Evolutionary conservation across 2,113 vertebrate species (phyloP), one percentile per base, ranked within the genome.

Genomic region (Elanus axillaris): DNA sequence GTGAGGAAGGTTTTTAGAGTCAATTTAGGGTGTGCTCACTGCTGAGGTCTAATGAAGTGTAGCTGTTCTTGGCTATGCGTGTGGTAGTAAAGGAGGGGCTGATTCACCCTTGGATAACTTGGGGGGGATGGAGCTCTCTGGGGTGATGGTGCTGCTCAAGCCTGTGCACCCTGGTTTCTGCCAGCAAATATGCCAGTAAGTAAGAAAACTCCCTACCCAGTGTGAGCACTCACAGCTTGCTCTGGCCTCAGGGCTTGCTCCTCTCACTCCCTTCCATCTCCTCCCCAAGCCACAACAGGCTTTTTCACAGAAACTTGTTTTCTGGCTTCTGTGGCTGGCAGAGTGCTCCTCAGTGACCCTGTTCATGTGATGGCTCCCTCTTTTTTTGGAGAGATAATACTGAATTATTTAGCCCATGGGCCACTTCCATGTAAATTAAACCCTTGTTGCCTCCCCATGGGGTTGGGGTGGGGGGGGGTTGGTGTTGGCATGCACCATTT

Each of bases 381-480:
- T 84, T 40, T 68, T 78, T 67, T 73, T 47, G 2, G 9, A 58
- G 21, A 19, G 13, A 7, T 58, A 45, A 62, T 26, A 42, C 23
- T 5, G 10, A 47, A 53, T 56, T 86, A 8, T 34, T 73, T 27
- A 91, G 23, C 40, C 75, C 10, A 20, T 16, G 34, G 42, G 34
- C 22, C 47, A 81, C 5, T 74, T 74, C 55, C 45, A 45, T n/a
- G 32, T 45, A 42, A 66, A 42, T 58, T 36, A 85, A 91, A 81
- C 42, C 11, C 29, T 45, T 47, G 4, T 45, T 86, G 68, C 60
- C n/a, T 22, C 15, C 36, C 47, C n/a, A 0, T 32, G 36, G 14
- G 5, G 15, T 72, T 0, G 0, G 12, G 9, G 32, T 23, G 9
- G 23, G 13, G 48, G 9, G 18, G 32, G 48, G 23, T n/a, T n/a